Conservation (phyloP, 2,113 vertebrate genomes). For the Arenaria interpres region DNA sequence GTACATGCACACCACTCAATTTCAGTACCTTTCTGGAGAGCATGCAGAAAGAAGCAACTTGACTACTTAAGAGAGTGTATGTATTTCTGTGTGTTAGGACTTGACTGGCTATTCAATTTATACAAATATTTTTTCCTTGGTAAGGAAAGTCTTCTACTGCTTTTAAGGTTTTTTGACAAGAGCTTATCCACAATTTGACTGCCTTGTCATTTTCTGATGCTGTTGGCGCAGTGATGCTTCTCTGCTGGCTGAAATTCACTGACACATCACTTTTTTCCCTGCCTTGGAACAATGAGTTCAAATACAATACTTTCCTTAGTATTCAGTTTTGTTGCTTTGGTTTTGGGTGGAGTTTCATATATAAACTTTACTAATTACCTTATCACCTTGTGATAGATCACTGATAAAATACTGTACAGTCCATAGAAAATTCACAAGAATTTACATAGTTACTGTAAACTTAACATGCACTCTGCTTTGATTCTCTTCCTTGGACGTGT, state of each 20-base stretch:
- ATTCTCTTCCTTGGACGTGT: not conserved
- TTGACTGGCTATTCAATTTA: not conserved
- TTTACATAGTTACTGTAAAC: not conserved
- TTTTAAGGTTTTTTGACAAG: not conserved
- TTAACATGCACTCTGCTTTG: not conserved
- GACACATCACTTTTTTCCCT: not conserved
- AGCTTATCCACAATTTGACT: not conserved
- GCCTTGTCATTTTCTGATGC: not conserved
- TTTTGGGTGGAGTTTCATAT: not conserved
- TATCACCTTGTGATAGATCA: not conserved
- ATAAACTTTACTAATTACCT: not conserved
- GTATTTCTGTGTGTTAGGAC: not conserved
- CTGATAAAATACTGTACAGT: not conserved
- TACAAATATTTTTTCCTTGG: not conserved
- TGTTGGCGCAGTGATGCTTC: not conserved
- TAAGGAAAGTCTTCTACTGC: not conserved
- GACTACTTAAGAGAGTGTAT: not conserved
- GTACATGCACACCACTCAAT: not conserved
- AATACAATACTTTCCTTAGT: not conserved
- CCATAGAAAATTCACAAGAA: not conserved
- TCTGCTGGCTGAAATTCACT: not conserved
- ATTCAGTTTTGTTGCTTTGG: not conserved
- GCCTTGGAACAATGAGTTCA: not conserved
- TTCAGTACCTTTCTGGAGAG: not conserved
- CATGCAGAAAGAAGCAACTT: not conserved